Evolutionary conservation across 2,888 invertebrate species (phyloP), one percentile per base, ranked within the genome.

Genomic region (Disparrhopalites patrizii): DNA sequence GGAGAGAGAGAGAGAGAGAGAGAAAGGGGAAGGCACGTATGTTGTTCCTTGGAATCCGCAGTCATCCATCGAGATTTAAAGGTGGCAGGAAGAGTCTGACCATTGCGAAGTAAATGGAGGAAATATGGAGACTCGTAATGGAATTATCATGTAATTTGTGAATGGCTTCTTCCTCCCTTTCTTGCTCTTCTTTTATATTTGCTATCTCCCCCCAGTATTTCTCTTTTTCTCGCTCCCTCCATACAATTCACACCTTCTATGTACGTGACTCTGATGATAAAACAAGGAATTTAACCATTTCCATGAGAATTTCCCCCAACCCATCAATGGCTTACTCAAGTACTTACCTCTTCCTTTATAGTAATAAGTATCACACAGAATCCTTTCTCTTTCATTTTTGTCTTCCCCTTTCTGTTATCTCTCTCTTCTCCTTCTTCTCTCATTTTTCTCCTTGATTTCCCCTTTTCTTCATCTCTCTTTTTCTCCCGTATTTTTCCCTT

Each of bases 101-200:
- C 68, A 67, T n/a, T n/a, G 65, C 55, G 43, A 55, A 56, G 66
- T 51, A 65, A 68, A 68, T 67, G 68, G 50, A 38, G 65, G 63
- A 66, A 67, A 70, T 68, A 68, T 69, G 66, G 66, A 61, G 69
- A 65, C 57, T n/a, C 40, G 66, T 71, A 73, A 71, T 73, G 71
- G 69, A 71, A 73, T 73, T 71, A 71, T 69, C 70, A 65, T 73
- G 73, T 71, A 68, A 69, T 70, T 65, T 62, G 57, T 56, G 64
- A 66, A 68, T 64, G 62, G 68, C 60, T 51, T 65, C 68, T 31
- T 38, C 60, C 54, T 36, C 3, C 30, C 55, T 20, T 5, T n/a
- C n/a, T 13, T 47, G 3, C 23, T 47, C 20, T 25, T 20, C 18
- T 47, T 23, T 47, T 43, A 20, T n/a, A 43, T n/a, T 43, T n/a